Conservation (phyloP, 2,797 vertebrate species). For the Arnoldichthys spilopterus region DNA sequence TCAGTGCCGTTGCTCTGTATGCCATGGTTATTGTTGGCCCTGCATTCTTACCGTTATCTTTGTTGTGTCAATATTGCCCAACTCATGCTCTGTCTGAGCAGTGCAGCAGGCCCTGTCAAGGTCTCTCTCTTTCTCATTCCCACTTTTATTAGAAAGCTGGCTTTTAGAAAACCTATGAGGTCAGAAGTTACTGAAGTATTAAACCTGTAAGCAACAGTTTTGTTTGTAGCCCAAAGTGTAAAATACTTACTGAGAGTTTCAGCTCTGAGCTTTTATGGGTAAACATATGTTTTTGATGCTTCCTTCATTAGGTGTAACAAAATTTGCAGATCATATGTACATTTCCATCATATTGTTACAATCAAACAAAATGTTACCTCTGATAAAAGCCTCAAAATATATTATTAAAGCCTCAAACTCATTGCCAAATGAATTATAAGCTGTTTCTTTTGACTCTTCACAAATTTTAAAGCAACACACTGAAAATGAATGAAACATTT, state of each 20-base stretch:
- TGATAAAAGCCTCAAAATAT: no score
- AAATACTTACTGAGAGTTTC: background rate
- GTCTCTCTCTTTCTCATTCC: conserved; percentile 11
- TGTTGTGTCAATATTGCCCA: conserved; percentile 56
- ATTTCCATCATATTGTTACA: no score
- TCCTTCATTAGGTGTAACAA: background rate
- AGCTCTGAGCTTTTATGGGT: background rate
- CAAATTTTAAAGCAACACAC: no score
- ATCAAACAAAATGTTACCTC: no score
- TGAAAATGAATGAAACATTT: no score
- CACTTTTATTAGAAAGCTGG: conserved; percentile 24
- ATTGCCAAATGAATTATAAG: no score
- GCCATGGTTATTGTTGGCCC: conserved; percentile 44
- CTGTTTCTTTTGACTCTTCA: no score
- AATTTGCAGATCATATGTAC: no score
- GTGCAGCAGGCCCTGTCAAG: conserved; percentile 22
- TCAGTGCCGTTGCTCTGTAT: conserved; percentile 35
- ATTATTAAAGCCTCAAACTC: no score
- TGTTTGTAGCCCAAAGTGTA: background rate
- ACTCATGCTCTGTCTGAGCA: conserved; percentile 42
- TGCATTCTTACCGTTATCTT: conserved; percentile 58
- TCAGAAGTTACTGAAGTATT: conserved; percentile 10
- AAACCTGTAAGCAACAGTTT: background rate
- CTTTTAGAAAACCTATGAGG: conserved; percentile 22
- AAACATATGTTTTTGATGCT: background rate